phyloP scores from a whole-genome alignment of 1,140 invertebrate genomes.

The Aradophagus sp. region DNA sequence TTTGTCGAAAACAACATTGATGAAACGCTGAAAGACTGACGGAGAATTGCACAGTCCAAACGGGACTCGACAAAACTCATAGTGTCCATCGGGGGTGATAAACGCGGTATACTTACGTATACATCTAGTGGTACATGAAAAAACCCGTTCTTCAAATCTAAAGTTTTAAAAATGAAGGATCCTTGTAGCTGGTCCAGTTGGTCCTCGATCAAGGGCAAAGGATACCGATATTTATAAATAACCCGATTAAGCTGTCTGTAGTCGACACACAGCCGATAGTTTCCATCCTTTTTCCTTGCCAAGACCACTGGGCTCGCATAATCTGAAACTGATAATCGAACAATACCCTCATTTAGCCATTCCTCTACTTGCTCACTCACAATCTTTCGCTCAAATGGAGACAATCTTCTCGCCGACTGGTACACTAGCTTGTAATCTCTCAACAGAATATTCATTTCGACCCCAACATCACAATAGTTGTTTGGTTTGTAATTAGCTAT shows the following conservation, averaged over 20 bases:
- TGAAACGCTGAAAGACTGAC: slow-evolving; percentile 12
- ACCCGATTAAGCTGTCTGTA: slow-evolving; percentile 70
- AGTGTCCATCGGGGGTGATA: slow-evolving; percentile 39
- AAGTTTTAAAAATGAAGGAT: slow-evolving; percentile 48
- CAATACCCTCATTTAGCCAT: slow-evolving; percentile 3
- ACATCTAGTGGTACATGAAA: slow-evolving; percentile 32
- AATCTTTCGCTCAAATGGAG: not conserved
- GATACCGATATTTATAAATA: slow-evolving; percentile 70
- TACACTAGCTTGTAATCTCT: slow-evolving; percentile 8
- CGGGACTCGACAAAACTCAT: slow-evolving; percentile 17
- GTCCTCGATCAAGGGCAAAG: slow-evolving; percentile 72
- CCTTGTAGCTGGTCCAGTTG: slow-evolving; percentile 65
- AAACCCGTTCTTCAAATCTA: slow-evolving; percentile 31
- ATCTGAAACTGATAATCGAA: slow-evolving; percentile 39
- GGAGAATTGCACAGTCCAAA: slow-evolving; percentile 24
- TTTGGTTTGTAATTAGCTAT: not conserved
- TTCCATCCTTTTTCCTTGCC: slow-evolving; percentile 59
- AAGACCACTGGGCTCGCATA: slow-evolving; percentile 69
- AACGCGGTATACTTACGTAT: slow-evolving; percentile 39
- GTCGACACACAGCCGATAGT: slow-evolving; percentile 71
- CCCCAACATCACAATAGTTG: not conserved
- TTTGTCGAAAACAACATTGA: slow-evolving; percentile 8
- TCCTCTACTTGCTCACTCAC: slow-evolving; percentile 4
- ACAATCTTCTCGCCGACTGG: slow-evolving; percentile 1
- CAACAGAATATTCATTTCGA: slow-evolving; percentile 6